Conservation (phyloP, 2,888 invertebrate species). For the Noctuana brunneofusca region DNA sequence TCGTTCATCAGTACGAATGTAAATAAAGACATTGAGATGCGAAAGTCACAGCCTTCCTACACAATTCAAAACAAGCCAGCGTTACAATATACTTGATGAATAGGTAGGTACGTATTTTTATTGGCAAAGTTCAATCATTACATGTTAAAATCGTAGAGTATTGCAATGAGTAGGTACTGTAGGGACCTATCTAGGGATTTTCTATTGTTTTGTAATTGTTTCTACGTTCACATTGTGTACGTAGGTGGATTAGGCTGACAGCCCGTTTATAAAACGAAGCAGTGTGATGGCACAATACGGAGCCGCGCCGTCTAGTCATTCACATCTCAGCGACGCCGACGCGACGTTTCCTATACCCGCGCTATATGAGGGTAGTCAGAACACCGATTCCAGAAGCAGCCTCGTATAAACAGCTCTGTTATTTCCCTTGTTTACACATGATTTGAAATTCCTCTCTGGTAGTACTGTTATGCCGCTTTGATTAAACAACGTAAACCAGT, state of each 20-base stretch:
- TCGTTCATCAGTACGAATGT: conserved; percentile 25
- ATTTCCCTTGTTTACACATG: conserved; percentile 33
- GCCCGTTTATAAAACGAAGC: conserved; percentile 58
- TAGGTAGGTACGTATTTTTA: too few relatives aligned
- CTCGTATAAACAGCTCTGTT: conserved; percentile 18
- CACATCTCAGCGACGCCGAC: conserved; percentile 48
- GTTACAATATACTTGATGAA: too few relatives aligned
- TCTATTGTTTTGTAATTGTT: too few relatives aligned
- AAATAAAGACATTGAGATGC: conserved; percentile 14
- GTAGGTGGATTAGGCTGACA: conserved; percentile 7
- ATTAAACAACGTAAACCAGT: conserved; percentile 31
- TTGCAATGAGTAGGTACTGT: neutral
- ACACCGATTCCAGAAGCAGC: conserved; percentile 29
- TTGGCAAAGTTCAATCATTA: too few relatives aligned
- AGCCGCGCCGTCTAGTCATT: conserved; percentile 71
- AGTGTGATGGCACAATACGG: conserved; percentile 49
- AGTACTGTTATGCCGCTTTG: conserved; percentile 28
- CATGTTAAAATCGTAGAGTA: too few relatives aligned
- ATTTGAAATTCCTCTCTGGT: conserved; percentile 32
- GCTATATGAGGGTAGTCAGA: conserved; percentile 23
- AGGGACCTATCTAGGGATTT: neutral
- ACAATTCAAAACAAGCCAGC: neutral
- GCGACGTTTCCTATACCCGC: conserved; percentile 46
- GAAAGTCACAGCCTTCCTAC: neutral
- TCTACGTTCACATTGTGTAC: neutral